Conservation (phyloP, 2,797 vertebrate genomes). For the Brachyrhaphis roseni region DNA sequence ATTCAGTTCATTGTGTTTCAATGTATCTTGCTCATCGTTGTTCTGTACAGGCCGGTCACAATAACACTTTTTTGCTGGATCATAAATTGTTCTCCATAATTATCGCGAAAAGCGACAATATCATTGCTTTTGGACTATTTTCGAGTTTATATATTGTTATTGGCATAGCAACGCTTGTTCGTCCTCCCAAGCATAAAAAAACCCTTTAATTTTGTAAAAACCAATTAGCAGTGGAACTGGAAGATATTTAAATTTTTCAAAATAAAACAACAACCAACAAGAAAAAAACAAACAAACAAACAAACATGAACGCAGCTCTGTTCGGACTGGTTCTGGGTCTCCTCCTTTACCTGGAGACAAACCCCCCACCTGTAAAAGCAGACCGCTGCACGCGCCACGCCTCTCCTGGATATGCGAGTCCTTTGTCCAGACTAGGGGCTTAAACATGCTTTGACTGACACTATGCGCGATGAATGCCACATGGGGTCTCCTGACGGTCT, state of each 20-base stretch:
- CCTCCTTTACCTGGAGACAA: constrained; percentile 59
- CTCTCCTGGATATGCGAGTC: constrained; percentile 40
- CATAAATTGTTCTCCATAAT: no score
- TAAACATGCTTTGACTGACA: constrained; percentile 54
- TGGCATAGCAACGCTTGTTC: no score
- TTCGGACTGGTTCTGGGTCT: constrained; percentile 43
- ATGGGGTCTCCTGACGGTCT: constrained; percentile 75
- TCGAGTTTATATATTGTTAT: no score
- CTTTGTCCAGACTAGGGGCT: neutral
- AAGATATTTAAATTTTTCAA: no score
- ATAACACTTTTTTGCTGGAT: no score
- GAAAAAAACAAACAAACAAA: neutral
- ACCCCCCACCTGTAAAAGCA: constrained; percentile 33
- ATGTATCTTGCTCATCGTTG: no score
- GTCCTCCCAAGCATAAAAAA: no score
- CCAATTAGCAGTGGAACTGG: no score
- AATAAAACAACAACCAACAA: neutral
- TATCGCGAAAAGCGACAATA: no score
- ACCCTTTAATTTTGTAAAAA: no score
- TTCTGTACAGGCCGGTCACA: no score
- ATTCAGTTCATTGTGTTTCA: neutral
- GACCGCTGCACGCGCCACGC: constrained; percentile 11
- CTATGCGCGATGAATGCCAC: constrained; percentile 79
- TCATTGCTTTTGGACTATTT: no score
- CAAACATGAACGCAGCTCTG: neutral